These are phyloP conservation scores for Yponomeuta plumbellus DNA, from an alignment of 2,888 invertebrate genomes.

Conservation along the genomic window DNA sequence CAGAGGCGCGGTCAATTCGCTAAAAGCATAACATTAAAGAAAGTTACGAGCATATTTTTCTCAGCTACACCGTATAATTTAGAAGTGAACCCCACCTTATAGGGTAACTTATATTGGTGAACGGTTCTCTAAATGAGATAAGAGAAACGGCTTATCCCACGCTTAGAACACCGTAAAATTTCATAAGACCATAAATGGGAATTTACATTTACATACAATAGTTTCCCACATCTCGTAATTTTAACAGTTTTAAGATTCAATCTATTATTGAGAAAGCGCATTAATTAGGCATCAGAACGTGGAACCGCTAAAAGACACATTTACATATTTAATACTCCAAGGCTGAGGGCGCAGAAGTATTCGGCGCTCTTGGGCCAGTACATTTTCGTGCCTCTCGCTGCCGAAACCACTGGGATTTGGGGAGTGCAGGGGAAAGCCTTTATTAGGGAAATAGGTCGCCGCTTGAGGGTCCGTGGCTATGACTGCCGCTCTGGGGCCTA, in stretches of 20 bases:
- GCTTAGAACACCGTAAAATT: background rate
- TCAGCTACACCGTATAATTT: background rate
- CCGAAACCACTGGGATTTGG: too few relatives aligned
- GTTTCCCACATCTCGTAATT: background rate
- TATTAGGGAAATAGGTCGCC: too few relatives aligned
- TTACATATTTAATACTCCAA: too few relatives aligned
- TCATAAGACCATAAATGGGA: background rate
- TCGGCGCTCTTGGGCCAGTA: too few relatives aligned
- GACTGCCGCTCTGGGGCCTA: too few relatives aligned
- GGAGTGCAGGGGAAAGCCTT: too few relatives aligned
- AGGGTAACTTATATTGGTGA: background rate
- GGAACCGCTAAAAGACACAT: background rate
- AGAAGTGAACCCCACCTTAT: background rate
- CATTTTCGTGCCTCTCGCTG: too few relatives aligned
- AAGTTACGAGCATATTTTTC: background rate
- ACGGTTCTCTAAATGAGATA: background rate
- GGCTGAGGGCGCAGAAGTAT: too few relatives aligned
- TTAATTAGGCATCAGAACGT: background rate
- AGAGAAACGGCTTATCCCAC: background rate
- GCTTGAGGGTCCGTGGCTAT: too few relatives aligned
- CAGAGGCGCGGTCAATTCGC: background rate
- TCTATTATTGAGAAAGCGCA: background rate
- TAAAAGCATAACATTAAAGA: background rate
- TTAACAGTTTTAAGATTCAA: conserved; percentile 1
- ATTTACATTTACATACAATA: background rate